Evolutionary conservation across 2,113 vertebrate species (phyloP), one percentile per base, ranked within the genome.

Genomic region (Semicossyphus pulcher): DNA sequence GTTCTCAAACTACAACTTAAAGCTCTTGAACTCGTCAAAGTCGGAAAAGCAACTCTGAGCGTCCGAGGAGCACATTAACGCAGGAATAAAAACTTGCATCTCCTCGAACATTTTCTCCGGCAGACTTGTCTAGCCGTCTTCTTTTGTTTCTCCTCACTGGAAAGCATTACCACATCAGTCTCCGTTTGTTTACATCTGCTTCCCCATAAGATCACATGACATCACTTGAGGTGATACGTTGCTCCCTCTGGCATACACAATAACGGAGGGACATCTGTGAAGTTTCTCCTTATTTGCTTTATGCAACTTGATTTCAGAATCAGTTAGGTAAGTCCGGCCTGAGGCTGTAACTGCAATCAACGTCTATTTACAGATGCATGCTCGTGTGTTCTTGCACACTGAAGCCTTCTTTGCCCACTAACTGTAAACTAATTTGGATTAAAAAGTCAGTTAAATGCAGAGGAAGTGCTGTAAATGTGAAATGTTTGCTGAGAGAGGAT

Each of bases 391-490:
- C 49, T 56, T 61, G 56, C 51, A 52, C 31, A 11, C 16, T 32
- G 45, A 32, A 29, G 7, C 10, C n/a, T 11, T 77, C 4, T 56
- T 10, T 51, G 4, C 65, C 49, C 18, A 0, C 39, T 39, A 26
- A 42, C 5, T 12, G 34, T 68, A 21, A 44, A 65, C 14, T 8
- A 28, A 12, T 62, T 64, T 36, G 15, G 26, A 64, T 64, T 62
- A 28, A 76, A 58, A 42, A 20, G 51, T 65, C 32, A 23, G 59
- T 57, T 26, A 57, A 70, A 47, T 53, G 34, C 25, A 32, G 15
- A 6, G 44, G 58, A 37, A 14, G 36, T 11, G 10, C 36, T 32
- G 26, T 47, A 60, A 83, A 58, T 44, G 20, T 4, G 21, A 32
- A 70, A 10, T 53, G 20, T 21, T 52, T 34, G 44, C 34, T 48